Evolutionary conservation across 2,113 vertebrate genomes (phyloP).

Genomic region (Pseudolaguvia tuberculata): DNA sequence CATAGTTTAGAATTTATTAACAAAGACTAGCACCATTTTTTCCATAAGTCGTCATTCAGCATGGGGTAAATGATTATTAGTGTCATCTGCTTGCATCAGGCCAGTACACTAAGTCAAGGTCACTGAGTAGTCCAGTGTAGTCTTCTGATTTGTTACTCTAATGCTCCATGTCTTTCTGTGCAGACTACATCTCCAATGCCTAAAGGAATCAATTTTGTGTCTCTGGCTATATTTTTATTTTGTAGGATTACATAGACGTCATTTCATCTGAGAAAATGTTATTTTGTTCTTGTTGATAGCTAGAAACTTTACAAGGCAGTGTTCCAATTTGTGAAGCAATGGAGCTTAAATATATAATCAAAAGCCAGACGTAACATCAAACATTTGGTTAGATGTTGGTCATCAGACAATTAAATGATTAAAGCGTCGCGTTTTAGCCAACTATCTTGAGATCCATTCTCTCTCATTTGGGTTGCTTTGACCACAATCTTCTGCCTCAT

Average conservation of each 20-base stretch:
- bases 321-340: no score
- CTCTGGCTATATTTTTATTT: conserved; percentile 14
- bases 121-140: conserved; percentile 15
- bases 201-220: conserved; percentile 27
- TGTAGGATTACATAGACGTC: conserved; percentile 22
- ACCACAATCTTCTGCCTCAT: conserved; percentile 16
- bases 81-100: conserved; percentile 20
- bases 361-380: conserved; percentile 24
- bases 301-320: conserved; percentile 29
- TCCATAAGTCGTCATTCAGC: conserved; percentile 26
- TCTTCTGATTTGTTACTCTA: conserved; percentile 6
- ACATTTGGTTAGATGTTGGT: conserved; percentile 5
- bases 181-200: background rate
- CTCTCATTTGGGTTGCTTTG: conserved; percentile 7
- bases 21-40: conserved; percentile 15
- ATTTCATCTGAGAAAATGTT: conserved; percentile 27
- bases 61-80: conserved; percentile 28
- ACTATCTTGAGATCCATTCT: background rate
- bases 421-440: background rate
- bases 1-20: conserved; percentile 28
- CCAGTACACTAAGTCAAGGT: conserved; percentile 5
- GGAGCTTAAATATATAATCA: conserved; percentile 23
- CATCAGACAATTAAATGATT: background rate
- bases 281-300: conserved; percentile 20
- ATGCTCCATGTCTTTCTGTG: conserved; percentile 10